Evolutionary conservation across 2,888 invertebrate species (phyloP), one percentile per base, ranked within the genome.

Genomic region (Euphydryas editha): DNA sequence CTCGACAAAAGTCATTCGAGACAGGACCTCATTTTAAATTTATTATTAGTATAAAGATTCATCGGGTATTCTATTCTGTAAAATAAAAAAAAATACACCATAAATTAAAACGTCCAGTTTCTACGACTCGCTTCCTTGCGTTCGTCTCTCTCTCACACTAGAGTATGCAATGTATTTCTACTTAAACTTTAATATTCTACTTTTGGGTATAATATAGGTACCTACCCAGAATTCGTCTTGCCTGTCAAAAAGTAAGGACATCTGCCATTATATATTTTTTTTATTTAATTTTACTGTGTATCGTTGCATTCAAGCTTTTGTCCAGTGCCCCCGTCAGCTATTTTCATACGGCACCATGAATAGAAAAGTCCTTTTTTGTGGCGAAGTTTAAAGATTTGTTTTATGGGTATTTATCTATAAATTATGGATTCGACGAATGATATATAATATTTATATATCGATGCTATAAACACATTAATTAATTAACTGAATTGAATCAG

Each of bases 81-180:
- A 76, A 78, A 83, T 82, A 85, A 88, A 90, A 89, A n/a, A n/a
- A 90, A 89, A 86, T 80, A 77, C 78, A 81, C 83, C 92, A 90
- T 92, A 92, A 92, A 92, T 92, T 92, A 90, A 88, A 90, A 92
- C 82, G 90, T 89, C 87, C 85, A 84, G 84, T 85, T 83, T 79
- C 80, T 79, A 78, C 76, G 78, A 73, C 79, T 80, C 79, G 78
- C 78, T 78, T 80, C 79, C 78, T 78, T 74, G 70, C 67, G 73
- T 72, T 78, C 76, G 80, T 87, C 86, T 85, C 85, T 72, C 78
- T 86, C 85, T 77, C 84, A 81, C 87, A 75, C 73, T 69, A 73
- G 73, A 81, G 81, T 80, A 76, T 77, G 77, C 84, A 84, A 86
- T 81, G 83, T 87, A 89, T 89, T 86, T 88, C 84, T 88, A 86